Evolutionary conservation across 2,113 vertebrate species (phyloP).

Genomic region (Butastur rufipennis): DNA sequence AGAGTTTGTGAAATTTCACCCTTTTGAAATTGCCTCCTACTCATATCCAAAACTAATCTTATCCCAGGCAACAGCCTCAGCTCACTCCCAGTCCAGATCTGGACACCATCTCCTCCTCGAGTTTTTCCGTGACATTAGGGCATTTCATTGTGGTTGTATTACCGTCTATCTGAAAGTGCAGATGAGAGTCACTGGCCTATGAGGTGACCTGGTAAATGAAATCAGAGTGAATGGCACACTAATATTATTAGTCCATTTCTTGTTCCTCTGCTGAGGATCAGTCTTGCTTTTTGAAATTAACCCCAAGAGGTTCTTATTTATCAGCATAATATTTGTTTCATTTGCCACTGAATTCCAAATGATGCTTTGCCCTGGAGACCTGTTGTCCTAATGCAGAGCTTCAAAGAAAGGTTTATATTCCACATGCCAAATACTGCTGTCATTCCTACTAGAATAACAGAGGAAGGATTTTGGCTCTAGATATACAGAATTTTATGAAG

Average conservation of each 20-base stretch:
- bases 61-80: neutral
- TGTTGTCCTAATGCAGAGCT: neutral
- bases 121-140: neutral
- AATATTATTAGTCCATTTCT: neutral
- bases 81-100: neutral
- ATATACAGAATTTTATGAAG: neutral
- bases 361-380: neutral
- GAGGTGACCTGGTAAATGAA: neutral
- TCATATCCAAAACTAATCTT: neutral
- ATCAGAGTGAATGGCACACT: neutral
- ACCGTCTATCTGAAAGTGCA: neutral
- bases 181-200: neutral
- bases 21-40: neutral
- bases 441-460: neutral
- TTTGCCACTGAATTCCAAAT: neutral
- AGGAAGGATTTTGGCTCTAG: neutral
- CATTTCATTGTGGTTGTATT: neutral
- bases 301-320: neutral
- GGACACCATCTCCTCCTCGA: neutral
- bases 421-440: neutral
- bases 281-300: neutral
- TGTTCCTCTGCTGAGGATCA: neutral
- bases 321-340: neutral
- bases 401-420: neutral
- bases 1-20: neutral